A percentile compares a stretch with the other conserved stretches of the same genome.
Conservation (phyloP, 2,797 vertebrate species). For the Etheostoma perlongum region DNA sequence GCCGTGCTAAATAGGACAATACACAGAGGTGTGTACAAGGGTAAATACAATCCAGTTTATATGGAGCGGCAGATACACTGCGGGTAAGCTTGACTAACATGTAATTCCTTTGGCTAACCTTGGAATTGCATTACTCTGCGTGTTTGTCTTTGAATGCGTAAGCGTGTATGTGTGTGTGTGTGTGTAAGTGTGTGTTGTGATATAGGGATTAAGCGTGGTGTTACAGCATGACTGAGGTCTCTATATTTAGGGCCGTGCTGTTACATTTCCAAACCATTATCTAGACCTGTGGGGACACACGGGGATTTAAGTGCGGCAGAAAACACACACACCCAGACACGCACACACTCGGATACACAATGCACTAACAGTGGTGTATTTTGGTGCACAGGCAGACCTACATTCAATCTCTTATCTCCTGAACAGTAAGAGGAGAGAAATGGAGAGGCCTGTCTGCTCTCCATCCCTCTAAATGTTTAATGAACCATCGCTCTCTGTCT, state of each 20-base stretch:
- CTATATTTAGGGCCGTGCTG: slow-evolving; percentile 63
- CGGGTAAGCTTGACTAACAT: slow-evolving; percentile 46
- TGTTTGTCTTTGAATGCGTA: slow-evolving; percentile 57
- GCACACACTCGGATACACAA: slow-evolving; percentile 6
- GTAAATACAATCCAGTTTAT: slow-evolving; percentile 72
- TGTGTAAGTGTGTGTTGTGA: slow-evolving; percentile 19
- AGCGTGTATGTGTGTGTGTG: slow-evolving; percentile 18
- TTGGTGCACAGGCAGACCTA: slow-evolving; percentile 40
- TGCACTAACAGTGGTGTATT: slow-evolving; percentile 33
- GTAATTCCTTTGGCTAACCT: slow-evolving; percentile 69
- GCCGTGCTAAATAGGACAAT: slow-evolving; percentile 73
- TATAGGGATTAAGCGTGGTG: slow-evolving; percentile 53
- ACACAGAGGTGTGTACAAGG: slow-evolving; percentile 72
- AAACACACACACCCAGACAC: slow-evolving; percentile 21
- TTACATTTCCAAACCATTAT: slow-evolving; percentile 69
- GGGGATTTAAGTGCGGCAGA: slow-evolving; percentile 42
- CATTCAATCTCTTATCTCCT: slow-evolving; percentile 60
- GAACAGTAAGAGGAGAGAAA: slow-evolving; percentile 65
- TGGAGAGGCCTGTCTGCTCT: slow-evolving; percentile 72
- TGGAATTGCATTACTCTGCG: slow-evolving; percentile 60
- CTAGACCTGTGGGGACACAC: slow-evolving; percentile 53
- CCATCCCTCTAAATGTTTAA: slow-evolving; percentile 81
- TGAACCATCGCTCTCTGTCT: slow-evolving; percentile 67
- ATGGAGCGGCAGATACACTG: slow-evolving; percentile 53
- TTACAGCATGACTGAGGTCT: slow-evolving; percentile 44